These are phyloP conservation scores for Clarias platycephalus DNA, from an alignment of 2,797 vertebrate genomes.

Conservation along the genomic window DNA sequence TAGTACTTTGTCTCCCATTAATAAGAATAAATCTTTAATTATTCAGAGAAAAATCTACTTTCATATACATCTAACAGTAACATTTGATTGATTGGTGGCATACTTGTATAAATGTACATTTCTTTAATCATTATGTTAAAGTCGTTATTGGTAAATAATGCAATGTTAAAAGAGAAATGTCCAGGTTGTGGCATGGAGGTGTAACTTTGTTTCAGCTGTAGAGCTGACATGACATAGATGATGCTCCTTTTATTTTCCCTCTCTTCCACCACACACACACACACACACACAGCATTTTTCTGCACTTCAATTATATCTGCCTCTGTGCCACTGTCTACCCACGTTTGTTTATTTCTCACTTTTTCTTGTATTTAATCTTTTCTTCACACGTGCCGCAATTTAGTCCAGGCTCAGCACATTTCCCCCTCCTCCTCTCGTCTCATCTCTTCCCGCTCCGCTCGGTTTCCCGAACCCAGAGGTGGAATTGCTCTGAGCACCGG, in stretches of 20 bases:
- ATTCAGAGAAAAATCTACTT: background rate
- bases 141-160: background rate
- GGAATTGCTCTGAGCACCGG: conserved; percentile 39
- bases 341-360: conserved; percentile 46
- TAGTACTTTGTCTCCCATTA: background rate
- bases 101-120: background rate
- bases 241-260: conserved; percentile 47
- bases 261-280: conserved; percentile 17
- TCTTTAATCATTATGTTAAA: background rate
- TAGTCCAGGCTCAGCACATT: conserved; percentile 51
- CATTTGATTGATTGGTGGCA: background rate
- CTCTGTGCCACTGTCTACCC: conserved; percentile 42
- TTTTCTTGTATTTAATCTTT: conserved; percentile 51
- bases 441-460: conserved; percentile 5
- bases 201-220: conserved; percentile 34
- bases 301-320: conserved; percentile 40
- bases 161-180: background rate
- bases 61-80: background rate
- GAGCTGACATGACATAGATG: conserved; percentile 50
- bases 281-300: conserved; percentile 20
- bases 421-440: conserved; percentile 18
- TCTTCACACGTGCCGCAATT: conserved; percentile 40
- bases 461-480: conserved; percentile 5
- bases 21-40: background rate
- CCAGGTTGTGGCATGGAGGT: conserved; percentile 25